Evolutionary conservation across 2,888 invertebrate species (phyloP), one percentile per base, ranked within the genome.

Genomic region (Andrena bucephala): DNA sequence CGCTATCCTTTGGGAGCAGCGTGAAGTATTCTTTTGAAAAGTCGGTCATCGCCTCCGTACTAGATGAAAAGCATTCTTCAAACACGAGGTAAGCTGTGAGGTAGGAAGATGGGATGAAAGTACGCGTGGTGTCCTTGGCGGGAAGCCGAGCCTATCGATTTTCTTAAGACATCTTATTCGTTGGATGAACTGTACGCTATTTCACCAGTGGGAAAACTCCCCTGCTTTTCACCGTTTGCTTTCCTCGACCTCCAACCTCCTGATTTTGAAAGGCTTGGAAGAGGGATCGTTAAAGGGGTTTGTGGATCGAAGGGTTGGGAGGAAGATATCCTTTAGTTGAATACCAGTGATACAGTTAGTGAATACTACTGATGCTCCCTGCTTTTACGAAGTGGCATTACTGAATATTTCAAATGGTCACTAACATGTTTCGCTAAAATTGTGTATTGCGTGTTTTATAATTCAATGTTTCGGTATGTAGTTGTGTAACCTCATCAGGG

Each of bases 91-190:
- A 57, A 54, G 33, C 2, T 29, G 24, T 33, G 16, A 59, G 59
- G 10, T 27, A 57, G 57, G 27, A 57, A 27, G 24, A 57, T 57
- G 27, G 57, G 62, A 85, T 69, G 79, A 74, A 85, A 85, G 74
- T 75, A 80, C 70, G 74, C 36, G 29, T 50, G 69, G 62, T 77
- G 87, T 75, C 87, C 83, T 87, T 87, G 87, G 69, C 63, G 67
- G 31, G 27, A 67, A 57, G 42, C 42, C 62, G 72, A 54, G 77
- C 27, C 60, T 81, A 87, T 87, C 85, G 87, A 87, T 87, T 87
- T 87, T 85, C 85, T 67, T 71, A 66, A 68, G 77, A 76, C 74
- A 81, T 80, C 72, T 85, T 82, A 71, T 79, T 83, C 74, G 59
- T 59, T 42, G 71, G 77, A 80, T 73, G 75, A 77, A 80, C 57